Evolutionary conservation across 2,797 vertebrate species (phyloP).

Genomic region (Dermochelys coriacea): DNA sequence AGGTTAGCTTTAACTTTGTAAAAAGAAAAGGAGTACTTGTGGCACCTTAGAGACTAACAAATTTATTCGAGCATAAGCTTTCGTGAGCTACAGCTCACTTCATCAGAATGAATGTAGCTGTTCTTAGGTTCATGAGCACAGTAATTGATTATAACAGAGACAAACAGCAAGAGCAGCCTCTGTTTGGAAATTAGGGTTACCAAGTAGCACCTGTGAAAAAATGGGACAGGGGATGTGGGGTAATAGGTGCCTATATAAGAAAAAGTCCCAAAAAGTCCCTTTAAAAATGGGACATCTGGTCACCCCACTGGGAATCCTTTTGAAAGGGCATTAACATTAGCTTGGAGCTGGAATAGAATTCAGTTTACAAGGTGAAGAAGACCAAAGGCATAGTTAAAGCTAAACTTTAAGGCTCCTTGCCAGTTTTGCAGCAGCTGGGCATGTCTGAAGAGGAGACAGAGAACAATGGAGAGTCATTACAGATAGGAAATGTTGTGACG

Average conservation of each 20-base stretch:
- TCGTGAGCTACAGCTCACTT: no score
- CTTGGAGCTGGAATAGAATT: background rate
- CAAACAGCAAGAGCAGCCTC: background rate
- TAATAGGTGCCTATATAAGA: no score
- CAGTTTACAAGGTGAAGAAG: background rate
- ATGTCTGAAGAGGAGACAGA: background rate
- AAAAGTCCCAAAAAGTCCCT: no score
- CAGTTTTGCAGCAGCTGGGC: background rate
- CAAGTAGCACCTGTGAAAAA: no score
- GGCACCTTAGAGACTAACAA: no score
- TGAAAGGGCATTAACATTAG: background rate
- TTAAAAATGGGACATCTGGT: no score
- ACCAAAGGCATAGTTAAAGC: background rate
- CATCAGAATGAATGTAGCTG: background rate
- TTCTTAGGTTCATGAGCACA: background rate
- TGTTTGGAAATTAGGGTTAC: no score
- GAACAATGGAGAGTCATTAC: background rate
- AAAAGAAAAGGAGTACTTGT: no score
- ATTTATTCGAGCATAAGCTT: no score
- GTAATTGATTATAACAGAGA: background rate
- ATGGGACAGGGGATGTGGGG: no score
- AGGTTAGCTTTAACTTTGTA: background rate
- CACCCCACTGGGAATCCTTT: background rate
- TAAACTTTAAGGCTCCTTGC: background rate
- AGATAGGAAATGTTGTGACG: background rate